A percentile compares a stretch with the other conserved stretches of the same genome.
phyloP scores from a whole-genome alignment of 2,888 invertebrate species.

The Drosophila cracens region DNA sequence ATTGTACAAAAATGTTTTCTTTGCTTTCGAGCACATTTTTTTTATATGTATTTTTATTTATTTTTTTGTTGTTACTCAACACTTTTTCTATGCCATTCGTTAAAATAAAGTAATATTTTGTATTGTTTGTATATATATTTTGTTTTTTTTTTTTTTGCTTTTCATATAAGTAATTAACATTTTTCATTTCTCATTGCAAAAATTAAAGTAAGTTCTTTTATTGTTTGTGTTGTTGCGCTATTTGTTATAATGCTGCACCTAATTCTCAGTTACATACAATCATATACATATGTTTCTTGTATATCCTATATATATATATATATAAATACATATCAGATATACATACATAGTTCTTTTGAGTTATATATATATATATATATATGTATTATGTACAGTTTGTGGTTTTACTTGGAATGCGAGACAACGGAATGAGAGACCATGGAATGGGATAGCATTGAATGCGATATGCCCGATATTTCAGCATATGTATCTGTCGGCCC shows the following conservation, averaged over 20 bases:
- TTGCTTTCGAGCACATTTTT: conserved; percentile 23
- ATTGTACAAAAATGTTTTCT: conserved; percentile 65
- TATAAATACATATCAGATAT: conserved; percentile 40
- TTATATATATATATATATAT: conserved; percentile 38
- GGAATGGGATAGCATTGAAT: conserved; percentile 84
- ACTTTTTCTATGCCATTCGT: conserved; percentile 27
- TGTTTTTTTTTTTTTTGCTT: conserved; percentile 20
- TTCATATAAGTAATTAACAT: conserved; percentile 30
- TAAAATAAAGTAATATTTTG: conserved; percentile 79
- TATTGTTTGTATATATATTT: conserved; percentile 64
- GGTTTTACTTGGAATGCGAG: conserved; percentile 72
- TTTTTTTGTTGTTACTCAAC: conserved; percentile 37
- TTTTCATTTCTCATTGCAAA: conserved; percentile 51
- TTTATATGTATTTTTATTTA: conserved; percentile 18
- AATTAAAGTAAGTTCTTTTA: conserved; percentile 76
- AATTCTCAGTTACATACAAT: conserved; percentile 65
- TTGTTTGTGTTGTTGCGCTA: conserved; percentile 66
- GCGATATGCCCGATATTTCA: conserved; percentile 85
- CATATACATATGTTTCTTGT: conserved; percentile 33
- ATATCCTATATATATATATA: conserved; percentile 38
- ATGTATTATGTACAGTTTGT: conserved; percentile 41
- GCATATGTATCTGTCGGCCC: conserved; percentile 88
- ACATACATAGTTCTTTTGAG: conserved; percentile 10
- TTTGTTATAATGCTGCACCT: conserved; percentile 65
- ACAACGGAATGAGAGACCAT: conserved; percentile 83